These are phyloP conservation scores for Oryzias woworae DNA, from an alignment of 2,113 vertebrate species.

Conservation along the genomic window DNA sequence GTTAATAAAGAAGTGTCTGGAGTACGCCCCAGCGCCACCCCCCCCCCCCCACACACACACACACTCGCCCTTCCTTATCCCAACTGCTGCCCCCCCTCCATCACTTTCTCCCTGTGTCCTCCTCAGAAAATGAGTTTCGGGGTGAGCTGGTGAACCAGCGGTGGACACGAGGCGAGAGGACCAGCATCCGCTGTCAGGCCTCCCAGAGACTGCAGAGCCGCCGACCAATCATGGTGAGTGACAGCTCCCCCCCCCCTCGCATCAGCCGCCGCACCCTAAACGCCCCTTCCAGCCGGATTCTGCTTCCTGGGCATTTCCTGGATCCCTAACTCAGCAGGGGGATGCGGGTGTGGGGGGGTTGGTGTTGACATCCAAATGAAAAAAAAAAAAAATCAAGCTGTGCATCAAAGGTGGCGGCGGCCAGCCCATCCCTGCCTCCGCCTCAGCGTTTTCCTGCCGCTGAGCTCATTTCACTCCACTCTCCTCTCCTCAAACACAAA, in stretches of 20 bases:
- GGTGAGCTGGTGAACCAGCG: conserved; percentile 95
- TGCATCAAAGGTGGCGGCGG: conserved; percentile 47
- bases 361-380: not conserved
- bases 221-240: conserved; percentile 86
- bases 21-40: conserved; percentile 35
- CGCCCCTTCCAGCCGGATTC: conserved; percentile 41
- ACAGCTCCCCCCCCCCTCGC: conserved; percentile 13
- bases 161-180: conserved; percentile 93
- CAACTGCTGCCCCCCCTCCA: conserved; percentile 14
- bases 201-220: conserved; percentile 81
- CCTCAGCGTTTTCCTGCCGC: conserved; percentile 61
- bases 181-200: conserved; percentile 86
- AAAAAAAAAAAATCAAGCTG: conserved; percentile 63
- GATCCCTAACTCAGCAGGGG: conserved; percentile 60
- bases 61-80: conserved; percentile 30
- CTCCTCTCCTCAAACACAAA: conserved; percentile 38
- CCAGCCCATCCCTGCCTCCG: conserved; percentile 44
- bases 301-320: conserved; percentile 69
- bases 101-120: not conserved
- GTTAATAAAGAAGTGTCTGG: conserved; percentile 70
- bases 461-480: conserved; percentile 59
- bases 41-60: conserved; percentile 30
- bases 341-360: not conserved
- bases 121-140: conserved; percentile 94
- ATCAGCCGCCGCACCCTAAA: conserved; percentile 14